Percentiles rank a stretch among this genome's conserved stretches.
phyloP scores from a whole-genome alignment of 2,888 invertebrate genomes.

The Sarcophaga rosellei region DNA sequence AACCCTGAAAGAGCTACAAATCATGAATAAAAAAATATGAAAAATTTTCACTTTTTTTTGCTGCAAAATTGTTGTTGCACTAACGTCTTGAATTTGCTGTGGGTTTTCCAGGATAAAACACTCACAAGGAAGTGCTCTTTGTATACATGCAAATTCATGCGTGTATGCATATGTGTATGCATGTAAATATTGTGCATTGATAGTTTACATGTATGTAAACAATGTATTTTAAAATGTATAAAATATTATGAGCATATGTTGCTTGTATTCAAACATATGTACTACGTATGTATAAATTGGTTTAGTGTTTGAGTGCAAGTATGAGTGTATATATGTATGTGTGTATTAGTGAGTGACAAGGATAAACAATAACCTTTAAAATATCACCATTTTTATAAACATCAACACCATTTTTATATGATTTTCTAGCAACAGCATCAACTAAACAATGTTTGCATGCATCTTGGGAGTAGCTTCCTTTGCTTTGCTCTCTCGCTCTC shows the following conservation, averaged over 20 bases:
- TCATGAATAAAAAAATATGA: too few relatives aligned
- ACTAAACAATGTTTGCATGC: neutral
- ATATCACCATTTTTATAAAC: slow-evolving; percentile 65
- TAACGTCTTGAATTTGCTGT: too few relatives aligned
- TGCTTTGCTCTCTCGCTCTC: neutral
- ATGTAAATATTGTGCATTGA: neutral
- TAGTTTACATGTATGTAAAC: slow-evolving; percentile 20
- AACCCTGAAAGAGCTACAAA: too few relatives aligned
- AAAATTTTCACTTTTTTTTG: too few relatives aligned
- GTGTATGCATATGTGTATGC: neutral
- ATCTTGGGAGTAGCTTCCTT: too few relatives aligned
- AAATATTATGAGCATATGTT: neutral
- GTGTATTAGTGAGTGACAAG: neutral
- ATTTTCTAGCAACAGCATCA: slow-evolving; percentile 25
- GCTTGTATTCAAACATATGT: slow-evolving; percentile 31
- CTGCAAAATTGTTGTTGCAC: neutral
- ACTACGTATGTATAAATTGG: slow-evolving; percentile 36
- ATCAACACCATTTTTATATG: slow-evolving; percentile 60
- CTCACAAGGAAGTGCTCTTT: neutral
- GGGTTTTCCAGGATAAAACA: too few relatives aligned
- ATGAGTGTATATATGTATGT: neutral
- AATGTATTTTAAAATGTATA: slow-evolving; percentile 37
- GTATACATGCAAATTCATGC: neutral
- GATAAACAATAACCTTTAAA: slow-evolving; percentile 61
- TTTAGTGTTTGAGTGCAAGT: neutral